These are phyloP conservation scores for Iselma pallidipennis DNA, from an alignment of 2,888 invertebrate species.

Conservation along the genomic window DNA sequence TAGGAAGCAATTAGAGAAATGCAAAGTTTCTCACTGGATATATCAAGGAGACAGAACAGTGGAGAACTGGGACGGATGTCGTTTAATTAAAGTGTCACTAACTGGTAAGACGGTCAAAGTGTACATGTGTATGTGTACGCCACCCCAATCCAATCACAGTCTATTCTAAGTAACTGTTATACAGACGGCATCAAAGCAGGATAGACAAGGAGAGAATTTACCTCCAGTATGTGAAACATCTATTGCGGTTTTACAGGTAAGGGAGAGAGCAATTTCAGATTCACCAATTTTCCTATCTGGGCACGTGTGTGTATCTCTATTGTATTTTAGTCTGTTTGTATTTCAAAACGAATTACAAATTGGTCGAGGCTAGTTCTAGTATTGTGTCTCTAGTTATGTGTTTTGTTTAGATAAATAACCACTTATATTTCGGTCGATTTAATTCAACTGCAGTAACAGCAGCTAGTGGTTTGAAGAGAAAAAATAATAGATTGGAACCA, in stretches of 20 bases:
- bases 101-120: conserved; percentile 23
- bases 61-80: conserved; percentile 21
- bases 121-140: conserved; percentile 16
- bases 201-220: too few relatives aligned
- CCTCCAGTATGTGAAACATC: too few relatives aligned
- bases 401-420: conserved; percentile 29
- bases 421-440: conserved; percentile 29
- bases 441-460: too few relatives aligned
- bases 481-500: too few relatives aligned
- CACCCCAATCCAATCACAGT: neutral
- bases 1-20: conserved; percentile 28
- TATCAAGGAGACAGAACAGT: neutral
- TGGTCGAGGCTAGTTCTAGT: conserved; percentile 26
- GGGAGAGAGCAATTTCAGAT: too few relatives aligned
- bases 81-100: conserved; percentile 33
- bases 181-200: too few relatives aligned
- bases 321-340: neutral
- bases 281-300: too few relatives aligned
- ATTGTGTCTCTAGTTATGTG: conserved; percentile 14
- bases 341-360: conserved; percentile 22
- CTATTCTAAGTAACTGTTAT: too few relatives aligned
- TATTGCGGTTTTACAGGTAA: too few relatives aligned
- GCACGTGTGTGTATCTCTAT: too few relatives aligned
- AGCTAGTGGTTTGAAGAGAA: too few relatives aligned
- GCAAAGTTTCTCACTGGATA: conserved; percentile 16